phyloP scores from a whole-genome alignment of 2,888 invertebrate genomes.

The Drosophila vallismaia region DNA sequence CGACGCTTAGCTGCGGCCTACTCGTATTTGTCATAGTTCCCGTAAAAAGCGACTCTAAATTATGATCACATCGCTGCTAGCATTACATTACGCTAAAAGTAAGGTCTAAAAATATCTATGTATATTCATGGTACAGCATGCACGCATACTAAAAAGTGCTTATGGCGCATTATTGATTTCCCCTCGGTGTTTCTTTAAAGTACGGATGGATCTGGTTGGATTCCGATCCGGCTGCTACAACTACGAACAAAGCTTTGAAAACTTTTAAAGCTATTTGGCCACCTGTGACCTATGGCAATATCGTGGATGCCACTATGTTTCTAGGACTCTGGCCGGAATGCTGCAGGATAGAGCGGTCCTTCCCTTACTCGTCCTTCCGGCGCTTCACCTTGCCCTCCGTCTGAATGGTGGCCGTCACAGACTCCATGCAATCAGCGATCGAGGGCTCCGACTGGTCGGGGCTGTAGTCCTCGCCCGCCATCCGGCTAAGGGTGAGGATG shows the following conservation, averaged over 20 bases:
- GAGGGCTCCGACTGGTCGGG: slow-evolving; percentile 86
- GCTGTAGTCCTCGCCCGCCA: slow-evolving; percentile 89
- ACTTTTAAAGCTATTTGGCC: slow-evolving; percentile 62
- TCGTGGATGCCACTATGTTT: too few species aligned
- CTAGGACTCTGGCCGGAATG: slow-evolving; percentile 30
- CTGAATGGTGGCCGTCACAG: slow-evolving; percentile 96
- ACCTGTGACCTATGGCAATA: slow-evolving; percentile 21
- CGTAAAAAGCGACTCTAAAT: slow-evolving; percentile 61
- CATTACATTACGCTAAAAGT: slow-evolving; percentile 3
- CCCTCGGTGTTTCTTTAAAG: slow-evolving; percentile 9
- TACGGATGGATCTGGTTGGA: slow-evolving; percentile 1
- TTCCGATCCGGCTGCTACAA: slow-evolving; percentile 13
- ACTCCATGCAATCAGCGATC: slow-evolving; percentile 91
- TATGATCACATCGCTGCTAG: slow-evolving; percentile 74
- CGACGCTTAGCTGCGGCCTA: background rate
- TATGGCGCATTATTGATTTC: slow-evolving; percentile 34
- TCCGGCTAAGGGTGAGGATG: slow-evolving; percentile 92
- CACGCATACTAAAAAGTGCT: slow-evolving; percentile 13
- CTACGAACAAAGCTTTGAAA: slow-evolving; percentile 47
- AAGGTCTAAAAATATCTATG: slow-evolving; percentile 37
- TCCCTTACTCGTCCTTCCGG: slow-evolving; percentile 89
- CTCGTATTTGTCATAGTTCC: slow-evolving; percentile 30
- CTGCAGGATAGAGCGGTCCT: slow-evolving; percentile 4
- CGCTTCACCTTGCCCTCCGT: slow-evolving; percentile 95
- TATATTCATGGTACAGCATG: slow-evolving; percentile 8